These are phyloP conservation scores for Lutjanus argentimaculatus DNA, from an alignment of 2,797 vertebrate genomes.

Conservation along the genomic window DNA sequence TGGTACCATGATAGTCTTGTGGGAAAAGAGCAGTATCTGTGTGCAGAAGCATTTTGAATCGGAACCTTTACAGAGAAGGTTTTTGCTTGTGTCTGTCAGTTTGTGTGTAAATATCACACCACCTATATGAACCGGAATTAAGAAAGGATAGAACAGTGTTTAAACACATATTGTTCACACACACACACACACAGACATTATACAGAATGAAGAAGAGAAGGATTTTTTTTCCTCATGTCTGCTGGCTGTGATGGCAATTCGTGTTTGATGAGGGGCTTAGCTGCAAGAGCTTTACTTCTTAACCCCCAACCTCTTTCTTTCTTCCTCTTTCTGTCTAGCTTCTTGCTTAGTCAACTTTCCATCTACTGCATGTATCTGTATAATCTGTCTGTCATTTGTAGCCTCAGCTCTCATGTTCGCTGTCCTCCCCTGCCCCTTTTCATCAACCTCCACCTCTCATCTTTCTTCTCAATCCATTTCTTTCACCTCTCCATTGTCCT, in stretches of 20 bases:
- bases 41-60: background rate
- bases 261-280: constrained; percentile 53
- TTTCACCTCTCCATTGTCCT: constrained; percentile 45
- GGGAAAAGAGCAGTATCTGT: constrained; percentile 2
- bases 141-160: background rate
- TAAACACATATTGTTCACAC: background rate
- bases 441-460: constrained; percentile 25
- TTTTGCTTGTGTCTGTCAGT: background rate
- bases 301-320: constrained; percentile 8
- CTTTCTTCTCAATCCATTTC: constrained; percentile 10
- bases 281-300: constrained; percentile 47
- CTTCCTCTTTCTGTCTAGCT: background rate
- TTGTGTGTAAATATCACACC: background rate
- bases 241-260: constrained; percentile 27
- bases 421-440: constrained; percentile 14
- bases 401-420: constrained; percentile 1
- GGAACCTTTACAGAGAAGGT: background rate
- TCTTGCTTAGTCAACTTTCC: background rate
- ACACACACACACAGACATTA: background rate
- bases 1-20: constrained; percentile 14
- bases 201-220: background rate
- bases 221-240: background rate
- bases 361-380: background rate
- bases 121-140: background rate
- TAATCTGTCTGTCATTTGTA: background rate